These are phyloP conservation scores for Darevskia mixta DNA, from an alignment of 2,797 vertebrate genomes.

Conservation along the genomic window DNA sequence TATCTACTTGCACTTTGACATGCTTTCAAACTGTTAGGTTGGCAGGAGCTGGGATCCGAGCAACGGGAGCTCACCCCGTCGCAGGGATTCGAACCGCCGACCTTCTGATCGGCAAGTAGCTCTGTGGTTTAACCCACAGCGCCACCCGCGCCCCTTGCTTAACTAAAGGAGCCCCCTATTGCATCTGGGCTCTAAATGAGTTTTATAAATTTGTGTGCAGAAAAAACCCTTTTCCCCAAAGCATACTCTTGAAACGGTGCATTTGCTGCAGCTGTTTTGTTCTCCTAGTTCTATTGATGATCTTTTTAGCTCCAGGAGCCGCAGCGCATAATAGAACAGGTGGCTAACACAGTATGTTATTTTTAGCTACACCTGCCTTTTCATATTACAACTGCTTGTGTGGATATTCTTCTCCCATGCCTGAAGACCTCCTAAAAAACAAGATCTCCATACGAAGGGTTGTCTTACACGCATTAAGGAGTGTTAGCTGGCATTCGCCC, in stretches of 20 bases:
- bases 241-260: constrained; percentile 44
- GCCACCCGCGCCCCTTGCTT: background rate
- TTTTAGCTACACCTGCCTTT: constrained; percentile 55
- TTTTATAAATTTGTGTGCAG: constrained; percentile 54
- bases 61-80: too few relatives aligned
- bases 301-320: constrained; percentile 31
- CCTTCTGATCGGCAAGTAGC: too few relatives aligned
- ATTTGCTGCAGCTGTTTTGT: constrained; percentile 38
- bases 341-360: constrained; percentile 15
- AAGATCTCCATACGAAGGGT: constrained; percentile 37
- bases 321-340: constrained; percentile 48
- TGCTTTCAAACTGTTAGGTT: too few relatives aligned
- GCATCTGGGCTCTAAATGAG: constrained; percentile 3
- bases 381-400: constrained; percentile 34
- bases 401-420: constrained; percentile 33
- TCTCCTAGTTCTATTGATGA: constrained; percentile 35
- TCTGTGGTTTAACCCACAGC: too few relatives aligned
- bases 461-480: constrained; percentile 44
- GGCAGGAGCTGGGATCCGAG: too few relatives aligned
- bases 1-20: too few relatives aligned
- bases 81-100: too few relatives aligned
- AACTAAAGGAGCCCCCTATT: background rate
- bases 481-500: constrained; percentile 29
- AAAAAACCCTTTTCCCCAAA: constrained; percentile 5
- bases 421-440: constrained; percentile 50